Base-by-base conservation (phyloP, 2,888 invertebrate genomes). In the Eledona agricola region DNA sequence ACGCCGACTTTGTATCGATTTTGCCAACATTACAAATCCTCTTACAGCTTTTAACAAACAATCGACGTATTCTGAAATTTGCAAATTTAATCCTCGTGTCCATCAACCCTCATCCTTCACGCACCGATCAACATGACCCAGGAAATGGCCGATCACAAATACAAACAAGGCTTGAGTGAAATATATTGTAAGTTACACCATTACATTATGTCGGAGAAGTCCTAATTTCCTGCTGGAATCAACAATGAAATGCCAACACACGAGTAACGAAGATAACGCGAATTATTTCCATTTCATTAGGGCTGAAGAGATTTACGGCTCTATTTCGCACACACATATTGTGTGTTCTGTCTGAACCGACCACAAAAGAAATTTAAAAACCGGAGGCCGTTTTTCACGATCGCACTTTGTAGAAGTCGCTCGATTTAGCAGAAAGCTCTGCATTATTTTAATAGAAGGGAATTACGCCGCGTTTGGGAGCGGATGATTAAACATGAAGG, bases 251-350 rank as follows among this genome's bases (percentile, higher is more conserved):
- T 17, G 20, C 28, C 32, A 26, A 4, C 35, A 32, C 28, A 35
- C 43, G 51, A 42, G 20, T 31, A 23, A 38, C 42, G 19, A 16
- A 25, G 43, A 51, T 43, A 51, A 43, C 23, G 17, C 28, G 13
- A 42, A 43, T 42, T 51, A 42, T 42, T 42, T 50, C 40, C 50
- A 34, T 50, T 42, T 26, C 42, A 50, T 42, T 50, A 42, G 19
- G 20, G 19, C 16, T 25, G 26, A 34, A 46, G 26, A 46, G 46
- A 46, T 46, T 46, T 46, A 46, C 35, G 12, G 25, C 34, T 3
- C 13, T 26, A 46, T 46, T 46, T 34, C 23, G 29, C n/a, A 29
- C n/a, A 19, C 15, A 26, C 38, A 38, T 25, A 38, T 26, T 38
- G 38, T 25, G 38, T 12, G 11, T 38, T 38, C n/a, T n/a, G n/a